Evolutionary conservation across 2,797 vertebrate genomes (phyloP).

Genomic region (Sternotherus odoratus): DNA sequence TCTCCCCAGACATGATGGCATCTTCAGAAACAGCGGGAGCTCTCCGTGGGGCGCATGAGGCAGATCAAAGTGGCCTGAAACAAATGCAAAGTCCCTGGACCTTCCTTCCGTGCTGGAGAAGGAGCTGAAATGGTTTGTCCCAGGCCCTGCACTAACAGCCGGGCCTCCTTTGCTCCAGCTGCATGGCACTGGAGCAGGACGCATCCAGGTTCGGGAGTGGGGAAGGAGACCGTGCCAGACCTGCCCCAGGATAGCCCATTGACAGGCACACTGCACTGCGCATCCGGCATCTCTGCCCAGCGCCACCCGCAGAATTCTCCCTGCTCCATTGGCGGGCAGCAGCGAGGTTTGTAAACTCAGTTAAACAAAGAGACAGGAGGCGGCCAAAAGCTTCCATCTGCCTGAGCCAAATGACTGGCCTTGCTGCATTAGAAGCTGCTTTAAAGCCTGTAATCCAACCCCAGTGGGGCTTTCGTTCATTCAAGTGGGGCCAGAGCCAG

Average conservation of each 20-base stretch:
- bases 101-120: background rate
- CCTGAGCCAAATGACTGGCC: background rate
- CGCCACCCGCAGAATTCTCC: background rate
- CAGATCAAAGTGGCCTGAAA: background rate
- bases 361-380: conserved; percentile 32
- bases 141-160: background rate
- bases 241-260: fast-evolving
- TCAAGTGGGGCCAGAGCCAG: conserved; percentile 27
- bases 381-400: conserved; percentile 2
- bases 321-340: background rate
- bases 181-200: background rate
- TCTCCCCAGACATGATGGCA: background rate
- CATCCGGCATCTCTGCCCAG: background rate
- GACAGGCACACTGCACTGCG: fast-evolving
- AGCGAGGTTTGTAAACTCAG: background rate
- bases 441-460: conserved; percentile 56
- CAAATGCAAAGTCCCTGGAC: background rate
- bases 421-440: conserved; percentile 42
- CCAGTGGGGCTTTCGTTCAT: conserved; percentile 19
- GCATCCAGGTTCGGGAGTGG: fast-evolving
- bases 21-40: background rate
- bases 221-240: background rate
- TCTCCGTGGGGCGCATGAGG: background rate
- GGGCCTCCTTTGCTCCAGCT: background rate
- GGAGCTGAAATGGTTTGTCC: background rate